Base-by-base conservation (phyloP, 2,888 invertebrate species). In the Ectemnius lituratus region DNA sequence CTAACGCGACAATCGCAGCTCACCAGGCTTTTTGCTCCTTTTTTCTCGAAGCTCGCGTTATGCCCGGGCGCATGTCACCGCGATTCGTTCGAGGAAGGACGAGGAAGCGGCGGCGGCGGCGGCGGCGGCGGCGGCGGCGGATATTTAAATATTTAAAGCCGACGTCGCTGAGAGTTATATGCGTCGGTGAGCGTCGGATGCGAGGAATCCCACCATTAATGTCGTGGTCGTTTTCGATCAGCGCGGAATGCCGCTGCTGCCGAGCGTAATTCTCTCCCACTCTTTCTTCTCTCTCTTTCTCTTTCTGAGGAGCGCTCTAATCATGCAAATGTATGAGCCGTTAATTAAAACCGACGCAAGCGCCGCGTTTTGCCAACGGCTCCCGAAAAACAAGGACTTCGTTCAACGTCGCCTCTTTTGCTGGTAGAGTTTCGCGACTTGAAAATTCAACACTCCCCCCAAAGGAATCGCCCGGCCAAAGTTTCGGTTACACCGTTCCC, bases 281-380 rank as follows among this genome's bases (percentile, higher is more conserved):
- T 37, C 37, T 37, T 8, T 11, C 8, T 23, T 76, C 74, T 78
- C 69, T 66, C 73, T 73, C 75, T 71, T 76, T 75, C 70, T 11
- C 16, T 13, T 11, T 52, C n/a, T 16, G 0, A 4, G 16, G 1
- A 14, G 4, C 5, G 66, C 59, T 73, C 81, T 83, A 81, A 83
- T 83, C 83, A 83, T 83, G 83, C 81, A 83, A 81, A 83, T 83
- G 78, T 79, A 81, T 75, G 79, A 77, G 78, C 69, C 81, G 78
- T 79, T 83, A 81, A 83, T 83, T 83, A 83, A 83, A 79, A 81
- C 60, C 80, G 75, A 73, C 72, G 69, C 70, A 68, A 70, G 63
- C 23, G 23, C 52, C 66, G 68, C 73, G 64, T 80, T 77, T 74
- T 68, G 70, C 49, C 20, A 14, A 37, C 20, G 52, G 46, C 20